A percentile compares a stretch with the other conserved stretches of the same genome.
Conservation (phyloP, 2,888 invertebrate species). For the Euzetes globulus region DNA sequence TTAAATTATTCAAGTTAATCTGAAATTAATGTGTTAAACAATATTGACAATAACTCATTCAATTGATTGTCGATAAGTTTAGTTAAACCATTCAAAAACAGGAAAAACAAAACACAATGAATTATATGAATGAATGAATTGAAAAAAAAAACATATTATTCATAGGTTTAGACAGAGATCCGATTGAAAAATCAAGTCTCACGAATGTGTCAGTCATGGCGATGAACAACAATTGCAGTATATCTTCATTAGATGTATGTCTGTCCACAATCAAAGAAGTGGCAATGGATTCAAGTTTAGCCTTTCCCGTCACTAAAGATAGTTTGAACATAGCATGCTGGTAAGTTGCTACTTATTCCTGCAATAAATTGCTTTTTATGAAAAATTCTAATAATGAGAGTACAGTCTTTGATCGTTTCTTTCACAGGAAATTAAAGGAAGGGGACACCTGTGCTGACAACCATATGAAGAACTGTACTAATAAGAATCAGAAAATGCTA, state of each 20-base stretch:
- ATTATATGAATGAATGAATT: too few relatives aligned
- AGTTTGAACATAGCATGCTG: slow-evolving; percentile 38
- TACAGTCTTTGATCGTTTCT: not conserved
- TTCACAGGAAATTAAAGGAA: slow-evolving; percentile 38
- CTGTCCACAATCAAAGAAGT: slow-evolving; percentile 38
- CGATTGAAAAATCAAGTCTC: not conserved
- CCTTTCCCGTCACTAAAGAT: slow-evolving; percentile 37
- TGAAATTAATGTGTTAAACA: too few relatives aligned
- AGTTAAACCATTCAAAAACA: too few relatives aligned
- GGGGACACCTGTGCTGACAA: slow-evolving; percentile 40
- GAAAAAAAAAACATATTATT: not conserved
- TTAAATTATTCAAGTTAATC: too few relatives aligned
- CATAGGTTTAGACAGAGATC: not conserved
- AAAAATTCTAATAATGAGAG: not conserved
- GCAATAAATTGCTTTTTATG: not conserved
- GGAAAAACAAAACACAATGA: too few relatives aligned
- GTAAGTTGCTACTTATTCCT: slow-evolving; percentile 31
- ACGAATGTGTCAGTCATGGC: not conserved
- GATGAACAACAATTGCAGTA: not conserved
- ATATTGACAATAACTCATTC: too few relatives aligned
- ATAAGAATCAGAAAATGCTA: slow-evolving; percentile 35
- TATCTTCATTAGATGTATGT: slow-evolving; percentile 37
- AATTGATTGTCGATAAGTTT: too few relatives aligned
- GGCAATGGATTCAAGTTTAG: slow-evolving; percentile 37
- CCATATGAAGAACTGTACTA: slow-evolving; percentile 39